Conservation (phyloP, 2,888 invertebrate genomes). For the Ditylenchus weischeri region DNA sequence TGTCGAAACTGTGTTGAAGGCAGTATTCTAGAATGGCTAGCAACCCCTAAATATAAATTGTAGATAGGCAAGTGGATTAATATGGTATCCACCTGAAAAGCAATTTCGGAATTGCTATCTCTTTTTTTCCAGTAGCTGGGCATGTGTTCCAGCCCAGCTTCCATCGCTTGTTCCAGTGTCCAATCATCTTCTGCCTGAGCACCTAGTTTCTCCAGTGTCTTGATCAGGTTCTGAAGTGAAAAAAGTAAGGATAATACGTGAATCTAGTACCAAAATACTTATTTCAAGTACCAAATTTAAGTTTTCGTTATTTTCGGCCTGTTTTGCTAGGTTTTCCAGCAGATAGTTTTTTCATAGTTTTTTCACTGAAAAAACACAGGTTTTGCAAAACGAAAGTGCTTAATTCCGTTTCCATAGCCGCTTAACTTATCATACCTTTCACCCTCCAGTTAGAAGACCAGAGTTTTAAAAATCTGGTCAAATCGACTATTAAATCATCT, state of each 20-base stretch:
- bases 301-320: too few species aligned
- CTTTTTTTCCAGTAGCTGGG: conserved; percentile 47
- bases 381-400: too few species aligned
- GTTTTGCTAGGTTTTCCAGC: too few species aligned
- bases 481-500: too few species aligned
- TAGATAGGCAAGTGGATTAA: neutral
- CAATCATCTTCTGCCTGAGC: conserved; percentile 24
- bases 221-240: conserved; percentile 28
- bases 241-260: neutral
- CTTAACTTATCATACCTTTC: too few species aligned
- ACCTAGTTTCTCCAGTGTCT: conserved; percentile 32
- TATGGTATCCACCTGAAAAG: conserved; percentile 37
- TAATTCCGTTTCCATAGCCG: too few species aligned
- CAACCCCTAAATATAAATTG: conserved; percentile 40
- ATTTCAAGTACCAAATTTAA: too few species aligned
- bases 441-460: too few species aligned
- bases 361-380: too few species aligned
- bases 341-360: too few species aligned
- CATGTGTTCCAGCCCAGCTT: conserved; percentile 29
- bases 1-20: conserved; percentile 48
- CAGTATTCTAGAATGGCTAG: conserved; percentile 53
- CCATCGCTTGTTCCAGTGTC: conserved; percentile 25
- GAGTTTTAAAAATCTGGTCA: too few species aligned
- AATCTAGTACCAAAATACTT: too few species aligned
- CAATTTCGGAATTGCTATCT: conserved; percentile 47